Evolutionary conservation across 2,113 vertebrate genomes (phyloP).

Genomic region (Pangasianodon hypophthalmus): DNA sequence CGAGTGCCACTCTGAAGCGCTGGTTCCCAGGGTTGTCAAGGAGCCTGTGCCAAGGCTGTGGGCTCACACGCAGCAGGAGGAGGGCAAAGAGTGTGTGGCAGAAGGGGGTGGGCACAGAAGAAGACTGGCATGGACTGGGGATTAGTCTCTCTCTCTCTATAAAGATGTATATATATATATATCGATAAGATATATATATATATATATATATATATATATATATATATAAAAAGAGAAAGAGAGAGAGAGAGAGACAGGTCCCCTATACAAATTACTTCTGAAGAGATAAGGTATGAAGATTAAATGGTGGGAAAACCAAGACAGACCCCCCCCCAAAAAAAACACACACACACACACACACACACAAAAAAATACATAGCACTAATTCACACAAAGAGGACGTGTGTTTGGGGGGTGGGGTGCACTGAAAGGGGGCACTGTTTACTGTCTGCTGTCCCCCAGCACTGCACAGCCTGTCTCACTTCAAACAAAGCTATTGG

Average conservation of each 20-base stretch:
- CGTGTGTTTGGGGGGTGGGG: constrained; percentile 51
- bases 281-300: not conserved
- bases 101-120: not conserved
- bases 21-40: constrained; percentile 64
- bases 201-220: not conserved
- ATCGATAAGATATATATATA: not conserved
- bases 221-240: not conserved
- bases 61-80: constrained; percentile 46
- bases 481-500: constrained; percentile 79
- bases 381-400: constrained; percentile 53
- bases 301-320: constrained; percentile 27
- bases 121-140: constrained; percentile 4
- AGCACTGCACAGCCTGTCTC: constrained; percentile 73
- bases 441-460: constrained; percentile 77
- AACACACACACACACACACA: constrained; percentile 27
- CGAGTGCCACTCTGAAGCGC: constrained; percentile 60
- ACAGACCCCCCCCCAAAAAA: constrained; percentile 47
- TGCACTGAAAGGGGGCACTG: constrained; percentile 78
- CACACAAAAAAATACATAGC: constrained; percentile 52
- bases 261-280: not conserved
- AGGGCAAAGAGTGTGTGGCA: constrained; percentile 7
- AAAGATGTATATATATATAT: not conserved
- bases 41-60: constrained; percentile 53
- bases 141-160: not conserved
- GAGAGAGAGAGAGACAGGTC: not conserved